Evolutionary conservation across 2,888 invertebrate genomes (phyloP).

Genomic region (Sepiola atlantica): DNA sequence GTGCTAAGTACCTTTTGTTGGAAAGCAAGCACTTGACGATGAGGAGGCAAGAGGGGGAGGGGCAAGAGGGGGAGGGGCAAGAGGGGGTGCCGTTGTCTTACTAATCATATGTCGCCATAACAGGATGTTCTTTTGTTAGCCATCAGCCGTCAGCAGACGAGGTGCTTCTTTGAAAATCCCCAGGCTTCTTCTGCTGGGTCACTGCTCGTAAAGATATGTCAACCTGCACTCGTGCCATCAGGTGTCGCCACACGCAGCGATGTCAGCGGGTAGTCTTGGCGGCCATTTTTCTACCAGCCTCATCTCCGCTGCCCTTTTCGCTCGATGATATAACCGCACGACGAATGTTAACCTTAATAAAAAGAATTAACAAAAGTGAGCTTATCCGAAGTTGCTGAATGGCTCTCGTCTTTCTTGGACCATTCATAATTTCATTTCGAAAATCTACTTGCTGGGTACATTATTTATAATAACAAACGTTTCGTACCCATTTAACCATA

Average conservation of each 20-base stretch:
- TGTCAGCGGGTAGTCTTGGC: not conserved
- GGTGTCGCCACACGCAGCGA: not conserved
- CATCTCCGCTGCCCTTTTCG: not conserved
- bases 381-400: not conserved
- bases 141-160: not conserved
- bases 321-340: not conserved
- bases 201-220: conserved; percentile 6
- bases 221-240: not conserved
- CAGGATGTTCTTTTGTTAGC: not conserved
- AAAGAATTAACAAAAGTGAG: not conserved
- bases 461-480: not conserved
- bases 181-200: not conserved
- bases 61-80: too few relatives aligned
- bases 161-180: conserved; percentile 6
- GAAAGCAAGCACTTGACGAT: not conserved
- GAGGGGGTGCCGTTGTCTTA: not conserved
- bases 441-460: not conserved
- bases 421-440: conserved; percentile 22
- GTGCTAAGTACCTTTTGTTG: not conserved
- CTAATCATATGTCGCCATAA: not conserved
- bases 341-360: not conserved
- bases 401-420: not conserved
- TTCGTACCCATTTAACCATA: too few relatives aligned
- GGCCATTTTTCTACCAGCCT: not conserved
- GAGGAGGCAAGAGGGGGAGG: too few relatives aligned